phyloP scores from a whole-genome alignment of 2,113 vertebrate genomes.

The Machaerirhynchus nigripectus region DNA sequence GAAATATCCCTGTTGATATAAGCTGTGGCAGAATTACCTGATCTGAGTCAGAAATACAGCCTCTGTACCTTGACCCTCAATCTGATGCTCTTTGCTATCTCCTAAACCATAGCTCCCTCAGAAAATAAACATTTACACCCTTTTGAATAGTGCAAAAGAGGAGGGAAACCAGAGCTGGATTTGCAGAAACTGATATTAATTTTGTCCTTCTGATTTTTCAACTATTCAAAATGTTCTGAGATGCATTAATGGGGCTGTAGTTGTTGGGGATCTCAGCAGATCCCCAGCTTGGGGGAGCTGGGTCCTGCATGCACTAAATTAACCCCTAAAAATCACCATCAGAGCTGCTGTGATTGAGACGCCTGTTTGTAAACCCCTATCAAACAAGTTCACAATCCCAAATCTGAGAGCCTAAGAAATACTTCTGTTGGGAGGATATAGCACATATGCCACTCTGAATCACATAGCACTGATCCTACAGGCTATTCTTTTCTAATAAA shows the following conservation, averaged over 20 bases:
- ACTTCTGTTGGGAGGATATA: background rate
- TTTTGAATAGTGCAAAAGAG: background rate
- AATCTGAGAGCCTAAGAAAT: background rate
- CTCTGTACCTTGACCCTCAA: background rate
- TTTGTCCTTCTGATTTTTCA: conserved; percentile 3
- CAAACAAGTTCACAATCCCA: background rate
- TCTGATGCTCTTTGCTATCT: background rate
- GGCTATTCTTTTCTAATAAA: background rate
- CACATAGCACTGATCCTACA: background rate
- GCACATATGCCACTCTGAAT: background rate
- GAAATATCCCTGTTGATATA: background rate
- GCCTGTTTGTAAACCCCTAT: background rate
- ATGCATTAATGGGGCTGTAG: background rate
- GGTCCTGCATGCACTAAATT: background rate
- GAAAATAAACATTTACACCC: background rate
- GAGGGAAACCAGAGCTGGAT: background rate
- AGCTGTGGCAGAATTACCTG: background rate
- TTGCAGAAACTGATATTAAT: background rate
- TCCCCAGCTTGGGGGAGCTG: background rate
- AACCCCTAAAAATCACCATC: background rate
- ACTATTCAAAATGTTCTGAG: background rate
- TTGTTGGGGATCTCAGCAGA: background rate
- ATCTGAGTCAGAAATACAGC: background rate
- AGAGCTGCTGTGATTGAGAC: background rate
- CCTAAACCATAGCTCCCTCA: background rate